Evolutionary conservation across 2,797 vertebrate species (phyloP), one percentile per base, ranked within the genome.

Genomic region (Tinamus major): DNA sequence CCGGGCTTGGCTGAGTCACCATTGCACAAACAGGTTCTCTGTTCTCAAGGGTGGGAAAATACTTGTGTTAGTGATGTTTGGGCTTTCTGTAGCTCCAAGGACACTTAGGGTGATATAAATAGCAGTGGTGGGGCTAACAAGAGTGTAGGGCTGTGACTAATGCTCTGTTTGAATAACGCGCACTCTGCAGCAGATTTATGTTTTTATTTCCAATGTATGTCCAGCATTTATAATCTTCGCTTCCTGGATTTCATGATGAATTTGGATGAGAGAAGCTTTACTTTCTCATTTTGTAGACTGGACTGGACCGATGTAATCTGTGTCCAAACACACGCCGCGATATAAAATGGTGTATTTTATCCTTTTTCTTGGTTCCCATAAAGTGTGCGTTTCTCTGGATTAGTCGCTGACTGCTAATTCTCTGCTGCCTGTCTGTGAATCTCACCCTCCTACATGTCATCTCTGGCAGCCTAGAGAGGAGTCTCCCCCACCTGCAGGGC

Each of bases 21-120:
- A 0, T 41, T 21, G 33, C 93, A 94, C 89, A 96, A 90, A 94
- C 78, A 87, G 88, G 90, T 93, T 64, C 91, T 97, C 87, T 96
- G 87, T 94, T 96, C 95, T 97, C 92, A 94, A 19, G 55, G 33
- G 67, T 89, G 94, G 89, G 93, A 89, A 94, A 93, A 92, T 48
- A 42, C 87, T 70, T 55, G 5, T 96, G 91, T 87, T 12, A 0
- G 69, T 61, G 77, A 33, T 91, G 77, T 92, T 96, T 96, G 94
- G 88, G 77, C 90, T 92, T 93, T 83, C 77, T 62, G 14, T 49
- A 85, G 63, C 89, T 94, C 89, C 62, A 78, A 95, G 87, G n/a
- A 69, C 49, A 9, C 89, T 88, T 46, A 75, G 9, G 18, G 49
- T 19, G 44, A 87, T 93, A 97, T 94, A 95, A 95, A 96, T 79